A percentile compares a stretch with the other conserved stretches of the same genome.
These are phyloP conservation scores for Halyomorpha halys DNA, from an alignment of 1,140 invertebrate genomes.

Conservation along the genomic window DNA sequence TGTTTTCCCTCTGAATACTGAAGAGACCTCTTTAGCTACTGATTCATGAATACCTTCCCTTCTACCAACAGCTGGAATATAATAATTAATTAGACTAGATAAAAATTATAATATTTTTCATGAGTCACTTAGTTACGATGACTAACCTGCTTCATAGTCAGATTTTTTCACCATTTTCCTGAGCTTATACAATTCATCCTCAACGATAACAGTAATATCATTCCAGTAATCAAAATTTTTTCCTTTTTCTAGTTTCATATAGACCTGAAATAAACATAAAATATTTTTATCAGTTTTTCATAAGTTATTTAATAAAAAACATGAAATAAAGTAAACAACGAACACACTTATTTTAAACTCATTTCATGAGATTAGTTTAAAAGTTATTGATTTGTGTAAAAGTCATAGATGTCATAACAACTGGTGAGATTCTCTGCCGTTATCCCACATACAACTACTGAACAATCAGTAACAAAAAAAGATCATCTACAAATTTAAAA, in stretches of 20 bases:
- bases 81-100: background rate
- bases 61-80: conserved; percentile 46
- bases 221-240: conserved; percentile 92
- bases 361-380: too few species aligned
- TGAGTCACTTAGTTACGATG: background rate
- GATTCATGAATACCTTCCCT: conserved; percentile 89
- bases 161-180: conserved; percentile 55
- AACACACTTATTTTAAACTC: too few species aligned
- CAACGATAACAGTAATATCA: conserved; percentile 91
- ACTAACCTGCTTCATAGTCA: conserved; percentile 47
- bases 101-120: too few species aligned
- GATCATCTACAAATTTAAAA: too few species aligned
- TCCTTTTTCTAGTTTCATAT: conserved; percentile 73
- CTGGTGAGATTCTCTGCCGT: too few species aligned
- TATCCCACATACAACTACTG: too few species aligned
- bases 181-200: conserved; percentile 86
- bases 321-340: too few species aligned
- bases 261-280: conserved; percentile 42
- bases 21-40: conserved; percentile 79
- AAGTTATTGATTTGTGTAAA: too few species aligned
- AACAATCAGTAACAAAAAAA: too few species aligned
- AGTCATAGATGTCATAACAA: too few species aligned
- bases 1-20: conserved; percentile 89
- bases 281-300: too few species aligned
- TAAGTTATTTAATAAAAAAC: too few species aligned